Conservation (phyloP, 1,140 invertebrate species). For the Monomorium pharaonis region DNA sequence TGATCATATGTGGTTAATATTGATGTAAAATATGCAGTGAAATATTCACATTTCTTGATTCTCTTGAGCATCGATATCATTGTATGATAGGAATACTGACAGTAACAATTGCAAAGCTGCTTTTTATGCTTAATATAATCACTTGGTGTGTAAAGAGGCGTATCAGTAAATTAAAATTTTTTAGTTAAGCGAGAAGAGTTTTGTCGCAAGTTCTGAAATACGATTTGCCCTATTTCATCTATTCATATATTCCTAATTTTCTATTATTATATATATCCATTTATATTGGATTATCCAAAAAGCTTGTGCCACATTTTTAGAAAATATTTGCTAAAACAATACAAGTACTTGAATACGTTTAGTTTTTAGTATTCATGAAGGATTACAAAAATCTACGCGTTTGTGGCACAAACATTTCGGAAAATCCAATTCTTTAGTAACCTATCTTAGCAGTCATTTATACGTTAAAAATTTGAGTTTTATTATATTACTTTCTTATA, state of each 20-base stretch:
- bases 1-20: no score
- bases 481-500: slow-evolving; percentile 67
- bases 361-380: no score
- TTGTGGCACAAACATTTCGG: background rate
- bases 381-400: no score
- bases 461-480: slow-evolving; percentile 69
- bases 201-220: background rate
- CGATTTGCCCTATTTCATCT: background rate
- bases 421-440: slow-evolving; percentile 77
- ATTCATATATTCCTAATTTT: slow-evolving; percentile 71
- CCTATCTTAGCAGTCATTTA: slow-evolving; percentile 44
- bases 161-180: no score
- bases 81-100: no score
- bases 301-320: background rate
- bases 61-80: no score
- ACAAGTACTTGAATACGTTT: background rate
- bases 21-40: no score
- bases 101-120: no score
- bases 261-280: slow-evolving; percentile 73
- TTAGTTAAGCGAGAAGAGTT: slow-evolving; percentile 6
- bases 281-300: slow-evolving; percentile 2
- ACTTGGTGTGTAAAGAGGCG: no score
- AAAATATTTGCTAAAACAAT: background rate
- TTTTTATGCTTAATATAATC: no score
- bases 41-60: no score